Percentiles rank a stretch among this genome's conserved stretches.
Evolutionary conservation across 1,140 invertebrate species (phyloP).

Genomic region (Sweltsa coloradensis): DNA sequence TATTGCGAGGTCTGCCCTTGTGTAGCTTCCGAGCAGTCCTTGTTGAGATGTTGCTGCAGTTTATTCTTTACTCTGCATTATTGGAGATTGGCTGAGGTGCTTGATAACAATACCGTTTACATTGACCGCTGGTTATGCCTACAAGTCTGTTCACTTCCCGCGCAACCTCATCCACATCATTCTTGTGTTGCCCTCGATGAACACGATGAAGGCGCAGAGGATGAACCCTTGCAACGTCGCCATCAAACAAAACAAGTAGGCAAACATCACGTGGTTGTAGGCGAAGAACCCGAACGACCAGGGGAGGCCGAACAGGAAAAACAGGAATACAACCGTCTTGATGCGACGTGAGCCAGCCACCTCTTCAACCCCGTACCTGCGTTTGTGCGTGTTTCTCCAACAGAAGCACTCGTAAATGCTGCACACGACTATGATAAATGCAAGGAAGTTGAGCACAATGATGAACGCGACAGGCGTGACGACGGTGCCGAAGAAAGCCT

Average conservation of each 20-base stretch:
- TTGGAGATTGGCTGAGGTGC: too few species aligned
- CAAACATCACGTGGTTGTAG: neutral
- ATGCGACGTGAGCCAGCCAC: neutral
- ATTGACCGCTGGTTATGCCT: too few species aligned
- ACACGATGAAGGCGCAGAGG: constrained; percentile 12
- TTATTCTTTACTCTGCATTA: too few species aligned
- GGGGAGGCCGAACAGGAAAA: constrained; percentile 12
- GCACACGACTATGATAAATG: constrained; percentile 1
- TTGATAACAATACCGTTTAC: too few species aligned
- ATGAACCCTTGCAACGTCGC: constrained; percentile 11
- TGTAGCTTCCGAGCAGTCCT: too few species aligned
- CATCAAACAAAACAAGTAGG: constrained; percentile 12
- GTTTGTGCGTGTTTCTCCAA: neutral
- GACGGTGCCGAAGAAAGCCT: constrained; percentile 7
- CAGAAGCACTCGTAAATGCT: neutral
- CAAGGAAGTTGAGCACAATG: constrained; percentile 1
- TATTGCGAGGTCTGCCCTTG: too few species aligned
- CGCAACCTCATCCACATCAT: constrained; percentile 8
- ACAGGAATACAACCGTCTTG: constrained; percentile 1
- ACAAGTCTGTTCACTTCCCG: too few species aligned
- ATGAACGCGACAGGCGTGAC: constrained; percentile 8
- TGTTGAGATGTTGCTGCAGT: too few species aligned
- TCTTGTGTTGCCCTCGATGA: constrained; percentile 7
- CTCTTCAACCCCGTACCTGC: neutral
- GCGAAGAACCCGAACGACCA: constrained; percentile 11